phyloP scores from a whole-genome alignment of 2,888 invertebrate species.

The Brachylomia viminalis region DNA sequence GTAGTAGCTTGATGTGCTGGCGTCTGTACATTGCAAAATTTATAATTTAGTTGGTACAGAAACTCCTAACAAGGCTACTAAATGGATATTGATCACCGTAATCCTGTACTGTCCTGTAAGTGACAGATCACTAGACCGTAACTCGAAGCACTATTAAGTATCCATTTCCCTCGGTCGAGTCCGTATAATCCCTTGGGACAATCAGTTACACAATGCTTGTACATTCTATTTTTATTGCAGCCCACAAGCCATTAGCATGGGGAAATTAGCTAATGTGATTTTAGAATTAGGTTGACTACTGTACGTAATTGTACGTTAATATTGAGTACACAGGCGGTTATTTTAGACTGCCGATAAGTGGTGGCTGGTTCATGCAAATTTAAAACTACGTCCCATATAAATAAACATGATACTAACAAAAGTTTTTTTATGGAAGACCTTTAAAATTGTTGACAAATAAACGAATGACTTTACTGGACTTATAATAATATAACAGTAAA shows the following conservation, averaged over 20 bases:
- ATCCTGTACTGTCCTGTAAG: conserved; percentile 42
- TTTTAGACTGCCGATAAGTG: background rate
- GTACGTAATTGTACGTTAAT: conserved; percentile 4
- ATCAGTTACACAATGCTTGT: conserved; percentile 50
- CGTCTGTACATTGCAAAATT: too few species aligned
- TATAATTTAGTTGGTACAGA: background rate
- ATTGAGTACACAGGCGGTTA: background rate
- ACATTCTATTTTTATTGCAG: conserved; percentile 55
- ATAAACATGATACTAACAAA: background rate
- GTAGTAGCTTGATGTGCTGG: too few species aligned
- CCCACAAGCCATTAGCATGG: conserved; percentile 37
- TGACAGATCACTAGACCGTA: conserved; percentile 57
- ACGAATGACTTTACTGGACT: background rate
- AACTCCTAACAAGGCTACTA: conserved; percentile 2
- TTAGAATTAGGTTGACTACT: conserved; percentile 23
- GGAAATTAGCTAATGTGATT: conserved; percentile 53
- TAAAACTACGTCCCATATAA: background rate
- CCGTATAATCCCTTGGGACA: conserved; percentile 47
- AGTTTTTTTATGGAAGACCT: too few species aligned
- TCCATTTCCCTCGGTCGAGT: conserved; percentile 49
- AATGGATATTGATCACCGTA: conserved; percentile 46
- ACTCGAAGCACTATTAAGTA: conserved; percentile 54
- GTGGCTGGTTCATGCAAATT: background rate
- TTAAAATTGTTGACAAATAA: too few species aligned
- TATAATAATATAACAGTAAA: background rate